phyloP scores from a whole-genome alignment of 2,888 invertebrate species.

The Drosophila limbata region DNA sequence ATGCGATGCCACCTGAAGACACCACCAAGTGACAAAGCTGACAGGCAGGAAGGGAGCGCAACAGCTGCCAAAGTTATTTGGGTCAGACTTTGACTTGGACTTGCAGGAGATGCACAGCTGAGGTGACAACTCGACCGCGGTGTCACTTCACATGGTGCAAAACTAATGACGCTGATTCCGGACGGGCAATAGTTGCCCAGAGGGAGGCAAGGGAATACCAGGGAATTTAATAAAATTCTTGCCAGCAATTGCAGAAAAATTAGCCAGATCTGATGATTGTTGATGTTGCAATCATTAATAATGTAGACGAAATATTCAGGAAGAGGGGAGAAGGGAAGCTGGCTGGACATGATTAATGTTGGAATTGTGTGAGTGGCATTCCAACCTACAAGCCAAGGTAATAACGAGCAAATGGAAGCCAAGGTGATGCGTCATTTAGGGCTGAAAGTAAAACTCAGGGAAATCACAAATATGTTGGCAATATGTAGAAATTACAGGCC shows the following conservation, averaged over 20 bases:
- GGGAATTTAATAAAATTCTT: conserved; percentile 63
- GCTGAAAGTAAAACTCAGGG: conserved; percentile 2
- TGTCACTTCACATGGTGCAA: conserved; percentile 51
- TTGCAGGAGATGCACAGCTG: conserved; percentile 48
- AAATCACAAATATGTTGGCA: conserved; percentile 9
- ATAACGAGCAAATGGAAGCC: conserved; percentile 36
- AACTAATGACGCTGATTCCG: conserved; percentile 29
- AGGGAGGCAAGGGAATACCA: conserved; percentile 8
- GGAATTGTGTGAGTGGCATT: conserved; percentile 64
- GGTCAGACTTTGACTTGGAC: conserved; percentile 49
- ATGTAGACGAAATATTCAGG: conserved; percentile 14
- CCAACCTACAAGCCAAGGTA: conserved; percentile 31
- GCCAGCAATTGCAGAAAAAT: conserved; percentile 70
- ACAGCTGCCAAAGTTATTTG: conserved; percentile 59
- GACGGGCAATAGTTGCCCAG: neutral
- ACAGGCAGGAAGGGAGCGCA: conserved; percentile 45
- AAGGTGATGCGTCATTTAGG: conserved; percentile 20
- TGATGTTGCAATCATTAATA: conserved; percentile 68
- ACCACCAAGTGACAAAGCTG: conserved; percentile 14
- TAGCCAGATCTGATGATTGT: conserved; percentile 67
- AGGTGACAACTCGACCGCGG: conserved; percentile 57
- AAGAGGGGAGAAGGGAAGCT: neutral
- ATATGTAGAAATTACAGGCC: neutral
- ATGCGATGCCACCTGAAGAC: conserved; percentile 74
- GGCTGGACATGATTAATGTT: conserved; percentile 63